Percentiles rank a stretch among this genome's conserved stretches.
These are phyloP conservation scores for Lasioglossum vierecki DNA, from an alignment of 2,888 invertebrate species.

Conservation along the genomic window DNA sequence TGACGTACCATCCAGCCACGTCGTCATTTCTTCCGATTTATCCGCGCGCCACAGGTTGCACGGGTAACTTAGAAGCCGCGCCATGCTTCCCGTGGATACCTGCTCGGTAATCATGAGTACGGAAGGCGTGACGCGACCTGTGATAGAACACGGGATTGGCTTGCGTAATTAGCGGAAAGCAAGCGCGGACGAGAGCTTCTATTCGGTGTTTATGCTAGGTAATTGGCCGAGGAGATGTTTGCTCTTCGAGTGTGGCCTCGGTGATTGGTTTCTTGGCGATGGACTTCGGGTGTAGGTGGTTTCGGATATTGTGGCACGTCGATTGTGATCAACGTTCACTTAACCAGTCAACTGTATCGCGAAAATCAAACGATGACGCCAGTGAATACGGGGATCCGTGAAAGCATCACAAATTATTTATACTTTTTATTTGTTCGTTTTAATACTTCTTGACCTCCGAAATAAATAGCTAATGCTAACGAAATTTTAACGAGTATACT, in stretches of 20 bases:
- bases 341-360: too few species aligned
- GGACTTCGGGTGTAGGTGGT: background rate
- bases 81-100: background rate
- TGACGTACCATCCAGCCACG: conserved; percentile 22
- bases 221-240: conserved; percentile 14
- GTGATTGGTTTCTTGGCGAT: background rate
- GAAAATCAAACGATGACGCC: too few species aligned
- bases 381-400: too few species aligned
- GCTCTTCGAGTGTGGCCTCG: conserved; percentile 5
- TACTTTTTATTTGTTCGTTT: too few species aligned
- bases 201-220: background rate
- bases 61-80: conserved; percentile 47
- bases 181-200: conserved; percentile 18
- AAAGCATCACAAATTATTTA: too few species aligned
- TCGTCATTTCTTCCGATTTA: conserved; percentile 44
- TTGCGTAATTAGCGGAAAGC: conserved; percentile 40
- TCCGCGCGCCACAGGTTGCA: background rate
- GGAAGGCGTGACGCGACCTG: conserved; percentile 4
- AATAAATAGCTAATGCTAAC: too few species aligned
- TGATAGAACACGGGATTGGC: conserved; percentile 21
- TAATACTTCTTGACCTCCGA: too few species aligned
- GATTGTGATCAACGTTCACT: background rate
- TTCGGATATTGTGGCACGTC: background rate
- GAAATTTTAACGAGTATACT: too few species aligned
- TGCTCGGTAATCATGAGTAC: background rate